Conservation (phyloP, 2,888 invertebrate species). For the Alloplasta piceator region DNA sequence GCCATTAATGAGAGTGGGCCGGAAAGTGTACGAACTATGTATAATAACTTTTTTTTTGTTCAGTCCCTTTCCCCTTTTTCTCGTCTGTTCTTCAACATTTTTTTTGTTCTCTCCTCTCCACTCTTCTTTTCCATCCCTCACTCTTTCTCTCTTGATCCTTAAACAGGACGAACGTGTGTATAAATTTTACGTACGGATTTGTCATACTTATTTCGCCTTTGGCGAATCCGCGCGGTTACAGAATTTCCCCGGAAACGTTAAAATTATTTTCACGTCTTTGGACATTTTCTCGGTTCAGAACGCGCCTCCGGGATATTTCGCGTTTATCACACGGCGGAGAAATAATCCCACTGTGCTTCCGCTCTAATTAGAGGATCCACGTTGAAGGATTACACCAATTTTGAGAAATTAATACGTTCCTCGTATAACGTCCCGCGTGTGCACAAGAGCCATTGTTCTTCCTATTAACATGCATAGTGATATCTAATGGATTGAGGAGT, state of each 20-base stretch:
- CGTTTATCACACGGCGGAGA: not conserved
- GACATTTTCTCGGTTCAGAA: not conserved
- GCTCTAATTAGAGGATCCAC: not conserved
- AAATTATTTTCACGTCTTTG: slow-evolving; percentile 8
- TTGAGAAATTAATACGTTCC: slow-evolving; percentile 48
- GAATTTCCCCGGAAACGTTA: slow-evolving; percentile 34
- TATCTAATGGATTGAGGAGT: slow-evolving; percentile 12
- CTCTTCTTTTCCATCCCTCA: slow-evolving; percentile 19
- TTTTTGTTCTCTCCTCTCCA: slow-evolving; percentile 7
- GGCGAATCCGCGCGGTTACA: not conserved
- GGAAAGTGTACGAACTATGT: slow-evolving; percentile 48
- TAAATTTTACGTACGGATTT: slow-evolving; percentile 33
- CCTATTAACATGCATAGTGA: slow-evolving; percentile 13
- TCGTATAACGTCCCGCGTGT: slow-evolving; percentile 28
- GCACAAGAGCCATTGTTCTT: slow-evolving; percentile 41
- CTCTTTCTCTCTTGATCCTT: slow-evolving; percentile 3
- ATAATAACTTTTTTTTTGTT: slow-evolving; percentile 30
- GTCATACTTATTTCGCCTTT: slow-evolving; percentile 49
- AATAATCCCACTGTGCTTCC: slow-evolving; percentile 3
- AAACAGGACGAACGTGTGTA: slow-evolving; percentile 4
- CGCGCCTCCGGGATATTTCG: not conserved
- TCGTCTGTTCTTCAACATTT: slow-evolving; percentile 35
- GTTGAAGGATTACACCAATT: slow-evolving; percentile 19
- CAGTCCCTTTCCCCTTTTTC: slow-evolving; percentile 25
- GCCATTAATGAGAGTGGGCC: slow-evolving; percentile 64